Conservation (phyloP, 2,888 invertebrate species). For the Leptopilina drosophilae region DNA sequence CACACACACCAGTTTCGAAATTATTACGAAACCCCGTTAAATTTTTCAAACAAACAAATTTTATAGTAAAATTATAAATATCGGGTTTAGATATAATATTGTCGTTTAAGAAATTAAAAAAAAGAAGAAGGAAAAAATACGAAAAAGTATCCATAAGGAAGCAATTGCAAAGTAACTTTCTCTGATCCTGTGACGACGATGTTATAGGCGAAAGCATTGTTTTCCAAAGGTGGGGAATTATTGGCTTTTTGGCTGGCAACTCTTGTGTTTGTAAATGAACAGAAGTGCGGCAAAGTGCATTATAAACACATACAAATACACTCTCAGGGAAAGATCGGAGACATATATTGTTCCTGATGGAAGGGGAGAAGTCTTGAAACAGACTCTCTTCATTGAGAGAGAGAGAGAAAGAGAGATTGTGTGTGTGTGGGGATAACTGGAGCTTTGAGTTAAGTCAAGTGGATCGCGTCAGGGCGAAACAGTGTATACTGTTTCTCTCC, state of each 20-base stretch:
- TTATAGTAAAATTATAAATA: too few relatives aligned
- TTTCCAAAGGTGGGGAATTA: neutral
- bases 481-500: constrained; percentile 66
- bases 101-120: too few relatives aligned
- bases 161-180: neutral
- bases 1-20: too few relatives aligned
- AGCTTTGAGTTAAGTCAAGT: constrained; percentile 71
- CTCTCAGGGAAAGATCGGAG: constrained; percentile 18
- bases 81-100: too few relatives aligned
- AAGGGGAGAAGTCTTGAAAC: constrained; percentile 41
- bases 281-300: neutral
- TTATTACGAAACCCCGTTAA: too few relatives aligned
- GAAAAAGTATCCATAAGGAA: neutral
- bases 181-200: neutral
- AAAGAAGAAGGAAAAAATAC: neutral
- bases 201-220: constrained; percentile 30
- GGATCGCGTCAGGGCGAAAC: constrained; percentile 67
- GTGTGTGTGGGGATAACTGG: constrained; percentile 69
- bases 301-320: constrained; percentile 24
- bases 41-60: too few relatives aligned
- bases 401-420: too few relatives aligned
- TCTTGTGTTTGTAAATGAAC: too few relatives aligned
- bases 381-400: constrained; percentile 33
- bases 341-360: neutral
- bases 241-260: neutral